Base-by-base conservation (phyloP, 2,113 vertebrate species). In the Hydrolagus affinis region DNA sequence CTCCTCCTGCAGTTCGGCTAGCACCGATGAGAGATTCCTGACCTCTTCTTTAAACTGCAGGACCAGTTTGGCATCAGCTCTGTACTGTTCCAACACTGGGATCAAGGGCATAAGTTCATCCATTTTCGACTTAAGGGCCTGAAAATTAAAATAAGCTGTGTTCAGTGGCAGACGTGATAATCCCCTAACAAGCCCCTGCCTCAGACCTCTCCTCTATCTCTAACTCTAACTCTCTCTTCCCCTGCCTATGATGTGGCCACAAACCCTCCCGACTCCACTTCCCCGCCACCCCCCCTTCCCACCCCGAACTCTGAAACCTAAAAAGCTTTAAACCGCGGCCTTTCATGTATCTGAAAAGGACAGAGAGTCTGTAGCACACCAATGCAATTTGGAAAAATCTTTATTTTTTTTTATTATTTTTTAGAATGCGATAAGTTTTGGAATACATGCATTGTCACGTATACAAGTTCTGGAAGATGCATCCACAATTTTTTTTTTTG, bases 121-220 rank as follows among this genome's bases (percentile, higher is more conserved):
- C 98, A 99, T 98, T 98, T 98, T 98, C 96, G 96, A 93, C 96
- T 97, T 99, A 95, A 99, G 98, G 88, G 96, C 96, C 98, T 99
- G 96, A 95, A 97, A 96, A 96, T 96, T 94, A 96, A 97, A 99
- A 97, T 98, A 96, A 97, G 96, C 95, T 95, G 88, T 94, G 94
- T 96, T 98, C 96, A 99, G 95, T 96, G 95, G 95, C 92, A 92
- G 93, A 95, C 90, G 90, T 89, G 93, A 94, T 28, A 83, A 64
- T 28, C 77, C 60, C 92, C 44, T 44, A 88, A 90, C 90, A 88
- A 92, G 91, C 89, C 92, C 94, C 95, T 94, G 91, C 92, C 91
- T 93, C 89, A 44, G 89, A 92, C 86, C 86, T 92, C 73, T 88
- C 11, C 44, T 83, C 77, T 66, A 83, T 19, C 9, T 8, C 57